Evolutionary conservation across 2,113 vertebrate genomes (phyloP).

Genomic region (Colinus virginianus): DNA sequence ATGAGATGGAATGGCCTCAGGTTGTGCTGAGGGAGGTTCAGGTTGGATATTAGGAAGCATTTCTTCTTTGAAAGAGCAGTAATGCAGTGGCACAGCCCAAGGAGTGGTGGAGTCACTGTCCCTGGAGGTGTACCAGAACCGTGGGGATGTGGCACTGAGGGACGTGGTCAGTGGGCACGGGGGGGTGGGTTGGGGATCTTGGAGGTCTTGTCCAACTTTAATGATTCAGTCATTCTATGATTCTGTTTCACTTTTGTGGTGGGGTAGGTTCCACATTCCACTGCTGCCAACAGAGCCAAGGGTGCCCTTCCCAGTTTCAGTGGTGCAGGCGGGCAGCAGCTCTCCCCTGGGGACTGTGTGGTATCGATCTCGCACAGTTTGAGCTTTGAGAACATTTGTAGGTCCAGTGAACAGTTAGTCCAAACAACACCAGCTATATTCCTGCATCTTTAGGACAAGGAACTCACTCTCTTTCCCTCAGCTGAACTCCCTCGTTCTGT

Average conservation of each 20-base stretch:
- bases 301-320: slow-evolving; percentile 23
- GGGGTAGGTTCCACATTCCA: slow-evolving; percentile 15
- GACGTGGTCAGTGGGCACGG: too few species aligned
- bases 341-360: neutral
- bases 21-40: neutral
- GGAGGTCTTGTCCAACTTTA: neutral
- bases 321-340: slow-evolving; percentile 24
- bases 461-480: neutral
- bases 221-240: neutral
- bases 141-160: neutral
- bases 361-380: slow-evolving; percentile 15
- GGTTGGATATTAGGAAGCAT: neutral
- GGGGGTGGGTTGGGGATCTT: neutral
- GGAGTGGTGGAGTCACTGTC: neutral
- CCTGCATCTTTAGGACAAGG: slow-evolving; percentile 26
- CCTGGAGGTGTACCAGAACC: neutral
- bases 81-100: too few species aligned
- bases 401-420: neutral
- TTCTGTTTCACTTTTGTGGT: slow-evolving; percentile 9
- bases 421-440: neutral
- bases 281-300: neutral
- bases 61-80: too few species aligned
- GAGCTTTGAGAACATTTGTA: slow-evolving; percentile 27
- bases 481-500: slow-evolving; percentile 19
- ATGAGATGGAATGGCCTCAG: too few species aligned